Conservation (phyloP, 2,797 vertebrate genomes). For the Glossophaga mutica region DNA sequence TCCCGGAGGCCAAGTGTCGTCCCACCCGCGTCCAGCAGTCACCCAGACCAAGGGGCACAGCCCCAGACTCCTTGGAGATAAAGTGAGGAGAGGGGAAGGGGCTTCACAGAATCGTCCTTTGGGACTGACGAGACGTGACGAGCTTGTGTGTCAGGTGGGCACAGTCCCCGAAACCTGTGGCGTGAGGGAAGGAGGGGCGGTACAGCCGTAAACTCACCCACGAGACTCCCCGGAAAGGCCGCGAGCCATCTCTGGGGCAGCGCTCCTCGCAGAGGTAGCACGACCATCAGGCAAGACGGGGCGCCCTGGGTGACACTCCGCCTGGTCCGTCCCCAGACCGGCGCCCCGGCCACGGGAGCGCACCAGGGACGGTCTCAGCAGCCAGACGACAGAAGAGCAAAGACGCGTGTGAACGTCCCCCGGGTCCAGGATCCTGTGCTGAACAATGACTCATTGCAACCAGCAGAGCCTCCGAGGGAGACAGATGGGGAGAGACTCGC, state of each 20-base stretch:
- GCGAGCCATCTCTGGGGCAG: no score
- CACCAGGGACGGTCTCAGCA: background rate
- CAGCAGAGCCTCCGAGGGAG: background rate
- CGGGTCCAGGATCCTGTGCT: background rate
- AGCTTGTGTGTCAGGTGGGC: background rate
- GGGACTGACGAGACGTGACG: accelerated
- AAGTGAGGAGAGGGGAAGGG: accelerated
- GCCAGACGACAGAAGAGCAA: background rate
- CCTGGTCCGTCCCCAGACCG: background rate
- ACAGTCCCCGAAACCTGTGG: no score
- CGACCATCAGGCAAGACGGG: background rate
- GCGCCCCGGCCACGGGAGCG: accelerated
- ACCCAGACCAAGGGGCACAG: background rate
- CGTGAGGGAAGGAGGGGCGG: accelerated
- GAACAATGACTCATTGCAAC: constrained; percentile 7
- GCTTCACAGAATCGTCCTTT: accelerated
- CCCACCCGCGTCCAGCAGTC: background rate
- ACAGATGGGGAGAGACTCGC: constrained; percentile 19
- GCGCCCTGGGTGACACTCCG: background rate
- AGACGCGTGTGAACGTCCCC: background rate
- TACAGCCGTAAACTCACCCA: accelerated
- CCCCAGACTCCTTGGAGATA: background rate
- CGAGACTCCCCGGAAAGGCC: accelerated
- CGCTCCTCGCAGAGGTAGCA: accelerated
- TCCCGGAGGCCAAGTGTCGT: accelerated